phyloP scores from a whole-genome alignment of 2,113 vertebrate genomes.

The Callipepla californica region DNA sequence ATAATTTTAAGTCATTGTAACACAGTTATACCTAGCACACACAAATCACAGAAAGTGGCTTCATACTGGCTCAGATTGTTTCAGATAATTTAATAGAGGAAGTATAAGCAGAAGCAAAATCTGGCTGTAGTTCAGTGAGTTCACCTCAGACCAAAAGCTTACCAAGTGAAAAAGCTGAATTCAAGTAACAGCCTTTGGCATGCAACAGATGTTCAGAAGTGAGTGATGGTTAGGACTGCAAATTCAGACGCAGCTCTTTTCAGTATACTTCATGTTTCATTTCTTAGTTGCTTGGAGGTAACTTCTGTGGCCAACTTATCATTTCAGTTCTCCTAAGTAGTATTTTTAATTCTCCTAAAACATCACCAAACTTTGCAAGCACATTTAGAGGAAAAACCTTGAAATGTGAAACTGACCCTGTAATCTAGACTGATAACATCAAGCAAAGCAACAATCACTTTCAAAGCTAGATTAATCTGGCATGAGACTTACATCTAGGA shows the following conservation, averaged over 20 bases:
- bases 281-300: background rate
- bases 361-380: background rate
- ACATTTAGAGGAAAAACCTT: background rate
- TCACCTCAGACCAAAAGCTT: background rate
- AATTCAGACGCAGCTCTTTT: background rate
- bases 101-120: constrained; percentile 18
- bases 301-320: background rate
- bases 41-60: background rate
- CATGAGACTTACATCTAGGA: background rate
- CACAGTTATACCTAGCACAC: background rate
- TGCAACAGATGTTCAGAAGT: background rate
- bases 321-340: background rate
- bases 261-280: background rate
- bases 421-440: background rate
- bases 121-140: background rate
- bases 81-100: background rate
- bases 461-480: background rate
- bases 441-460: background rate
- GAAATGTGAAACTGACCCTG: background rate
- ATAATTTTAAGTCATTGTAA: background rate
- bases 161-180: background rate
- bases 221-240: background rate
- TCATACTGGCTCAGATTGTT: background rate
- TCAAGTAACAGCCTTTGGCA: rapidly evolving
- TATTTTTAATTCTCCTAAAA: background rate